These are phyloP conservation scores for Anoplopoma fimbria DNA, from an alignment of 2,113 vertebrate genomes.

Conservation along the genomic window DNA sequence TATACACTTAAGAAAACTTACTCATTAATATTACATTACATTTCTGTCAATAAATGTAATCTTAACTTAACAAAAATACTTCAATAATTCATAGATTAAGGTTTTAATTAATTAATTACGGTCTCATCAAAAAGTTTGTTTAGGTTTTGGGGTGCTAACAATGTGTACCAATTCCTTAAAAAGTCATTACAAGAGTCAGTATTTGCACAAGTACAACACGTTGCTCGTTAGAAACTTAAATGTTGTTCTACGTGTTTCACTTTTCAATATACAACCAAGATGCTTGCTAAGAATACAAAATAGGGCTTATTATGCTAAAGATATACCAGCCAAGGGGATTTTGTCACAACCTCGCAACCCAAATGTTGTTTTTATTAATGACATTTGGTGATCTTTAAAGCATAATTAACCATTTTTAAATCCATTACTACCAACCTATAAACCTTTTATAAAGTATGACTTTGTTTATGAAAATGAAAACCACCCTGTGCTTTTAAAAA, in stretches of 20 bases:
- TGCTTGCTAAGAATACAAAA: background rate
- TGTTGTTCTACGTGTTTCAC: background rate
- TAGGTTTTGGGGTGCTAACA: too few species aligned
- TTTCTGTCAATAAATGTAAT: background rate
- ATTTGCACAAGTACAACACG: too few species aligned
- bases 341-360: background rate
- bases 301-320: background rate
- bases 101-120: background rate
- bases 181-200: too few species aligned
- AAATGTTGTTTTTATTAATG: slow-evolving; percentile 17
- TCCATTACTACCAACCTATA: background rate
- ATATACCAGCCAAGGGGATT: background rate
- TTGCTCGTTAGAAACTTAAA: too few species aligned
- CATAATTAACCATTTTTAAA: slow-evolving; percentile 10
- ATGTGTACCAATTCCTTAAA: too few species aligned
- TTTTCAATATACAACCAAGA: background rate
- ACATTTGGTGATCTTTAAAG: background rate
- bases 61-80: background rate
- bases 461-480: slow-evolving; percentile 43
- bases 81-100: background rate
- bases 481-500: slow-evolving; percentile 19
- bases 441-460: slow-evolving; percentile 20
- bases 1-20: too few species aligned
- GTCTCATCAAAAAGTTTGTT: too few species aligned
- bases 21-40: background rate